Evolutionary conservation across 2,113 vertebrate genomes (phyloP), one percentile per base, ranked within the genome.

Genomic region (Takifugu bimaculatus): DNA sequence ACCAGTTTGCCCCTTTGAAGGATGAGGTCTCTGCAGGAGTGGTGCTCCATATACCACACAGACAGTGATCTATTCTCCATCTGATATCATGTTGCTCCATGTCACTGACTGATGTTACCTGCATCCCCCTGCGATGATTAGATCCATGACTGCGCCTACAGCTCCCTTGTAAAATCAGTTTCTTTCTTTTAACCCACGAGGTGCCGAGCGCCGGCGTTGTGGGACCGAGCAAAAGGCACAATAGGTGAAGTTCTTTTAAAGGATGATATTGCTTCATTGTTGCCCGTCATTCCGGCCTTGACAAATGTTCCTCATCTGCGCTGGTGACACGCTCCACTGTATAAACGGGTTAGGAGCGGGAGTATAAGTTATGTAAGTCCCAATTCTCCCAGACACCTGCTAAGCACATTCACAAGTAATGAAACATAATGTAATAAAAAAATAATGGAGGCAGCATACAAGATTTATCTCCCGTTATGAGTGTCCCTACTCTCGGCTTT

Each of bases 111-210:
- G 87, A 92, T 88, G 77, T 83, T 63, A 32, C 86, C 85, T 89
- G 80, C 85, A 73, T 86, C 82, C 60, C 77, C 82, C 67, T 42
- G 42, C 56, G 57, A 87, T 65, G 75, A 93, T 94, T 92, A 88
- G 90, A 90, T 93, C 90, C 84, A 87, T 89, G 87, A 91, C 90
- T 89, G 88, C 62, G 81, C 90, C 90, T 90, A 87, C 79, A 68
- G 75, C 72, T 83, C 81, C 72, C 79, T 87, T 85, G 81, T 85
- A 93, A 93, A 88, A 88, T 90, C 84, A 81, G 72, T 78, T 88
- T 84, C 77, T 77, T 83, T 86, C 7, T 78, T 83, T 80, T 79
- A 84, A 81, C 77, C 75, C 74, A 13, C 59, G 20, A 70, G 48
- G 44, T 49, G 49, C 77, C 3, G 4, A 67, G 45, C 26, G 20